Base-by-base conservation (phyloP, 2,888 invertebrate genomes). In the Drosophila lutescens region DNA sequence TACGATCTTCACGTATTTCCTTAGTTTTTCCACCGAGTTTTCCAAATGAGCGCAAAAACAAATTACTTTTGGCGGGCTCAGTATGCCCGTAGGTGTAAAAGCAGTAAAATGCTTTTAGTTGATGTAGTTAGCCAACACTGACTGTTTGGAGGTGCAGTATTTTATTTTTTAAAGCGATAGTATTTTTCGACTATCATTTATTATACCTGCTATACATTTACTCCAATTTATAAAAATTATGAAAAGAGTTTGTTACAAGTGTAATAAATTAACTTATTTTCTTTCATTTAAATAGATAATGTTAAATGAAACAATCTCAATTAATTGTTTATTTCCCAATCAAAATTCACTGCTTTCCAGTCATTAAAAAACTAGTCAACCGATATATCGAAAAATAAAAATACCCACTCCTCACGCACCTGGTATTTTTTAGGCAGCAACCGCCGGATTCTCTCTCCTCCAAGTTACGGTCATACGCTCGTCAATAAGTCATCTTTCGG, bases 401-500 rank as follows among this genome's bases (percentile, higher is more conserved):
- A 32, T 49, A 6, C 17, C 17, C 4, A 13, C 1, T 2, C 8
- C 9, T 1, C 1, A 6, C 36, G 53, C 20, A n/a, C 5, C 12
- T 30, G 9, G 59, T 57, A 59, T 57, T 32, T 59, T 59, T 15
- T 38, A 20, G 13, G 36, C 63, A 20, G 46, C 46, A 32, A 30
- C 7, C n/a, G 6, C 17, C 0, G 13, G 6, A 46, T 17, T 15
- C 47, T 40, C 23, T 30, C n/a, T 38, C 36, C 17, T 13, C 20
- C 56, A 40, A 55, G 55, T 26, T 55, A 20, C 46, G 65, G 65
- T 47, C 65, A 68, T 69, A 54, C 65, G 51, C 81, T 84, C 79
- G 79, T 76, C 78, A 86, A 80, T 80, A 80, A 86, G 80, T 86
- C 80, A 81, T 84, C 81, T 81, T 81, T 86, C 80, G 87, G 87